Base-by-base conservation (phyloP, 2,113 vertebrate genomes). In the Tragelaphus buxtoni region DNA sequence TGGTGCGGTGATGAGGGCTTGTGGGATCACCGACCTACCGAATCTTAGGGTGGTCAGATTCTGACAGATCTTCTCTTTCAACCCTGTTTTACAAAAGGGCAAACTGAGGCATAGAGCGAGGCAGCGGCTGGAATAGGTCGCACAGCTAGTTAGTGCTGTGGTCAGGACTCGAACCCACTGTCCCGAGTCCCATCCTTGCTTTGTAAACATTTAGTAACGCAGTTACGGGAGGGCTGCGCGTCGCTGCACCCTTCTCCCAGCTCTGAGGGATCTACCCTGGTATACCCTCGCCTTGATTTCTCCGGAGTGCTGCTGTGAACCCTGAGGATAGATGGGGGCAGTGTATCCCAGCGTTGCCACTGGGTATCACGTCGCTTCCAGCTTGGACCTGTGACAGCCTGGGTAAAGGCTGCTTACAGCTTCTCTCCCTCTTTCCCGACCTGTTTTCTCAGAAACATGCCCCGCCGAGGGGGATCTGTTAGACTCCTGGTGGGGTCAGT, bases 401-500 rank as follows among this genome's bases (percentile, higher is more conserved):
- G 69, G 56, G 30, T 11, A 88, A 30, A 79, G 56, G 90, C 94
- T 96, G 79, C 84, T 92, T 20, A 84, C 92, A 80, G 95, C 61
- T 51, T 83, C 58, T 13, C 83, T 77, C 16, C 35, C 30, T 53
- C 82, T 42, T 80, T 74, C 32, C 69, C 80, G 92, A 97, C 98
- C 95, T 92, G 94, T 90, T 97, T 97, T 97, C 42, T 85, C 56
- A 8, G 81, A 49, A 88, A 17, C 61, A 90, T 74, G 92, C 76
- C 76, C 35, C 47, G 51, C 69, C 24, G 0, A 26, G 26, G 83
- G 55, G 45, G 35, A 77, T 72, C 83, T 11, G 26, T 28, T 30
- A 42, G 17, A 60, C 10, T 80, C 16, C 39, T 39, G 69, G 77
- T 26, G 77, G 61, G 74, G 61, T 74, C 51, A 0, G 1, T 51